Conservation (phyloP, 2,797 vertebrate genomes). For the Microctenopoma lineatum region DNA sequence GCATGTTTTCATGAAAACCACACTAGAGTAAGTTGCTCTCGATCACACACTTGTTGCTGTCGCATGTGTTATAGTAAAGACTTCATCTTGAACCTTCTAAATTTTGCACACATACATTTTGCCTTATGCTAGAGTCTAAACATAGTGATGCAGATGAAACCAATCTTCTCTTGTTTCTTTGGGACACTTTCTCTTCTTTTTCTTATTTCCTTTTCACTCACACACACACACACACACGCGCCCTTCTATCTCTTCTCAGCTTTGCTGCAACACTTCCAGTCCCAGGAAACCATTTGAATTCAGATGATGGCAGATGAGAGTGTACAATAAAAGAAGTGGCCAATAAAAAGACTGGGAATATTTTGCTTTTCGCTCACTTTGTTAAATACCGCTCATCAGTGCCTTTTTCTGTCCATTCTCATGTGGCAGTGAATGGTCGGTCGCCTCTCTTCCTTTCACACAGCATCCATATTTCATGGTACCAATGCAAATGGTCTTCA, state of each 20-base stretch:
- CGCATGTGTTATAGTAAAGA: too few species aligned
- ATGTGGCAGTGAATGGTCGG: constrained; percentile 59
- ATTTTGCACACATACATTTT: too few species aligned
- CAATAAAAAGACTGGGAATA: constrained; percentile 30
- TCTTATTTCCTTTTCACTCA: constrained; percentile 24
- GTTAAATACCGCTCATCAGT: constrained; percentile 29
- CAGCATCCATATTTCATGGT: constrained; percentile 72
- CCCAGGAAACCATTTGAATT: constrained; percentile 39
- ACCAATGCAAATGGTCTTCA: constrained; percentile 57
- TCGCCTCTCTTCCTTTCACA: constrained; percentile 38
- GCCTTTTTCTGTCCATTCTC: constrained; percentile 38
- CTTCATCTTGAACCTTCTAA: too few species aligned
- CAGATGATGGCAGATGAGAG: constrained; percentile 39
- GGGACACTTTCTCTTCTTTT: constrained; percentile 34
- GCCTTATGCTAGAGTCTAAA: constrained; percentile 21
- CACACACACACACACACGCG: constrained; percentile 5
- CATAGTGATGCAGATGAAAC: constrained; percentile 67
- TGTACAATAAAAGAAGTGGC: constrained; percentile 16
- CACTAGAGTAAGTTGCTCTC: too few species aligned
- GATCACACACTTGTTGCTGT: too few species aligned
- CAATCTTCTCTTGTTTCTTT: constrained; percentile 51
- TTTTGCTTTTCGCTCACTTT: constrained; percentile 36
- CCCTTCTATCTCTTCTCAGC: constrained; percentile 12
- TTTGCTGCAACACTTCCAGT: constrained; percentile 42
- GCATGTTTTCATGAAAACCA: too few species aligned